A percentile compares a stretch with the other conserved stretches of the same genome.
Evolutionary conservation across 1,140 invertebrate genomes (phyloP).

Genomic region (Lepidurus arcticus): DNA sequence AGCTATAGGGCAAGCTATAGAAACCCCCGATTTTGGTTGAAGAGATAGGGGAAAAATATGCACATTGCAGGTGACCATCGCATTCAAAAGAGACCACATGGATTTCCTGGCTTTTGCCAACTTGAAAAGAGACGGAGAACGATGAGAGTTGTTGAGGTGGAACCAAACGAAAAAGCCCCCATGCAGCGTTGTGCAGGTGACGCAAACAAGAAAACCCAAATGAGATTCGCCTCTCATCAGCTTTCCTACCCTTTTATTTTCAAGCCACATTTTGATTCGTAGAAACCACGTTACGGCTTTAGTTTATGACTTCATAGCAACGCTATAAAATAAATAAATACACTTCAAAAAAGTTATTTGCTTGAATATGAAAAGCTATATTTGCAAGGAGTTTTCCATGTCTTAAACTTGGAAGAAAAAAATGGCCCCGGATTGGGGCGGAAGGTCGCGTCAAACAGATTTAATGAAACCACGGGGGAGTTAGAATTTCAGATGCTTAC

Average conservation of each 20-base stretch:
- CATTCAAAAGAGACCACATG: background rate
- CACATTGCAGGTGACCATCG: background rate
- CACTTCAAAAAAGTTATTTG: background rate
- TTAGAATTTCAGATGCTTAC: background rate
- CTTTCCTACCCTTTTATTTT: background rate
- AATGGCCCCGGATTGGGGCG: too few relatives aligned
- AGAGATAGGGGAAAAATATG: background rate
- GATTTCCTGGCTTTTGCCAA: background rate
- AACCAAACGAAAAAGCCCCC: background rate
- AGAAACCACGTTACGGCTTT: constrained; percentile 2
- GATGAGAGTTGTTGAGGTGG: constrained; percentile 1
- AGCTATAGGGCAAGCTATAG: background rate
- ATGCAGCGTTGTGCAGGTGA: background rate
- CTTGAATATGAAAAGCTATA: background rate
- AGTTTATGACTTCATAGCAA: constrained; percentile 19
- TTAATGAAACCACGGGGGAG: background rate
- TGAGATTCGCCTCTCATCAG: constrained; percentile 5
- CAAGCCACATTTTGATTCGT: background rate
- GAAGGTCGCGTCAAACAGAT: background rate
- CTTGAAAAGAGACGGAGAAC: background rate
- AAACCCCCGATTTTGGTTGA: background rate
- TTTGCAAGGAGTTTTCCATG: background rate
- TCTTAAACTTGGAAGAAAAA: too few relatives aligned
- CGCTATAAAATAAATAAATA: constrained; percentile 17
- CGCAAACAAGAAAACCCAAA: constrained; percentile 18